Evolutionary conservation across 2,113 vertebrate genomes (phyloP), one percentile per base, ranked within the genome.

Genomic region (Syngnathus floridae): DNA sequence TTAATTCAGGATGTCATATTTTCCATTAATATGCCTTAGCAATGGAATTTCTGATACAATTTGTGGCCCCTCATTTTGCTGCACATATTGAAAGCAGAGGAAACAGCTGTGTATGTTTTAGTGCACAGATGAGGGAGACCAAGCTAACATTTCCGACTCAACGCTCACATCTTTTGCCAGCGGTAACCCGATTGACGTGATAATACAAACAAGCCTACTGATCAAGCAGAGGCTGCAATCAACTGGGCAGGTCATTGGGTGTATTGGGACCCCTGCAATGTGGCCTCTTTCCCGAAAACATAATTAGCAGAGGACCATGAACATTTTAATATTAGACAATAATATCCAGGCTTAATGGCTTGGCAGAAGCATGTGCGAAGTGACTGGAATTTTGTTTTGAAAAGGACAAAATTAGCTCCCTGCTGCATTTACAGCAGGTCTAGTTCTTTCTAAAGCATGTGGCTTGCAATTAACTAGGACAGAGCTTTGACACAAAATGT

Each of bases 381-480:
- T 79, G 19, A 43, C 59, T 66, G 63, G 68, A 81, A 84, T 88
- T 65, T 74, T 83, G 81, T 83, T 88, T 86, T 83, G 62, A 59
- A 80, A 70, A 58, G n/a, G 62, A 65, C 38, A 52, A 45, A 31
- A 74, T 72, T 71, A 56, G 68, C 51, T 71, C 45, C 45, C 3
- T 11, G 40, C 54, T 38, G 54, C 51, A 17, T 71, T 70, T 62
- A 70, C 58, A 60, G 36, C 38, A 22, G 31, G 22, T 40, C 40
- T 56, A 62, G 40, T 55, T 48, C 45, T 63, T 40, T 67, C 45
- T 12, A 51, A 49, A 48, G n/a, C 26, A 49, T 40, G 65, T 66
- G 48, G 61, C 43, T 41, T 55, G 14, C 19, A 8, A 59, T 67
- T 37, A 71, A 59, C 9, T 21, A 43, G 54, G 57, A 65, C 63